Percentiles rank a stretch among this genome's conserved stretches.
These are phyloP conservation scores for Carabus problematicus DNA, from an alignment of 2,888 invertebrate genomes.

Conservation along the genomic window DNA sequence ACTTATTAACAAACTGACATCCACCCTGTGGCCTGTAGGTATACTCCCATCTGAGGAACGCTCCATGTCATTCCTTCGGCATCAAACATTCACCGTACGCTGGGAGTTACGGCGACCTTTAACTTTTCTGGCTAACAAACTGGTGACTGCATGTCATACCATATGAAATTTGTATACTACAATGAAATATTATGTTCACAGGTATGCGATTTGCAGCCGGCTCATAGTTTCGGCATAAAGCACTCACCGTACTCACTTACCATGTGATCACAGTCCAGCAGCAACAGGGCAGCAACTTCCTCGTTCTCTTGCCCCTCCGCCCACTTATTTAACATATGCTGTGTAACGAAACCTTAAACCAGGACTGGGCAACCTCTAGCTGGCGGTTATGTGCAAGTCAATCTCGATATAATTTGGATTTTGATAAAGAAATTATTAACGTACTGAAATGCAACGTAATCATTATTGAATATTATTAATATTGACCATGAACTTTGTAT, in stretches of 20 bases:
- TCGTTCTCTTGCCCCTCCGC: background rate
- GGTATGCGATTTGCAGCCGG: slow-evolving; percentile 70
- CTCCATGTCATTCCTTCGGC: slow-evolving; percentile 79
- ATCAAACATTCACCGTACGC: slow-evolving; percentile 77
- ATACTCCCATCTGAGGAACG: slow-evolving; percentile 66
- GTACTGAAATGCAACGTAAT: too few species aligned
- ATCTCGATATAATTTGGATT: too few species aligned
- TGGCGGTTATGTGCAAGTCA: too few species aligned
- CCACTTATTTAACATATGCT: too few species aligned
- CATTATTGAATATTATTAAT: too few species aligned
- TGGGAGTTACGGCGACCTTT: slow-evolving; percentile 55
- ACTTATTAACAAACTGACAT: too few species aligned
- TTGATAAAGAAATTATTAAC: too few species aligned
- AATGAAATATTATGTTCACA: slow-evolving; percentile 53
- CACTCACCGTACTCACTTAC: slow-evolving; percentile 77
- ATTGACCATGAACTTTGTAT: too few species aligned
- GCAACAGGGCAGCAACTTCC: slow-evolving; percentile 32
- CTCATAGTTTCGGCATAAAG: slow-evolving; percentile 84
- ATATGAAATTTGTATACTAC: too few species aligned
- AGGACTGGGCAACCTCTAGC: too few species aligned
- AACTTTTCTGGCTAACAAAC: slow-evolving; percentile 19
- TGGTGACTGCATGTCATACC: too few species aligned
- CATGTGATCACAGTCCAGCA: slow-evolving; percentile 53
- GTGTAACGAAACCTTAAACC: too few species aligned
- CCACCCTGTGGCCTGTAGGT: slow-evolving; percentile 50